These are phyloP conservation scores for Allobates femoralis DNA, from an alignment of 2,797 vertebrate genomes.

Conservation along the genomic window DNA sequence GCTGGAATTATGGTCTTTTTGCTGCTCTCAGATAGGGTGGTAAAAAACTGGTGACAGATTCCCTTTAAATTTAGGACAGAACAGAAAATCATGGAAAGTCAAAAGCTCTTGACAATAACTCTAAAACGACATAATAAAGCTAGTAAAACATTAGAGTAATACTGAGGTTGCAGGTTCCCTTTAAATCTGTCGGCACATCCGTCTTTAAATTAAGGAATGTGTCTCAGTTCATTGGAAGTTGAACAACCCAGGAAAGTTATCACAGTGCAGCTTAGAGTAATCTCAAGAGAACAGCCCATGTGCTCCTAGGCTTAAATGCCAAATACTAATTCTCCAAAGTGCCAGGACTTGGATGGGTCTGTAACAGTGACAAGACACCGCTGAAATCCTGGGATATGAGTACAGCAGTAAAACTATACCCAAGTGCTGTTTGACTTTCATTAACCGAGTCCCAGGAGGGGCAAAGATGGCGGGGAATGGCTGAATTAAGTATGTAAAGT, in stretches of 20 bases:
- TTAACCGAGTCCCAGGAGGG: slow-evolving; percentile 32
- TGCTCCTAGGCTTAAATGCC: background rate
- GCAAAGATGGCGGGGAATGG: background rate
- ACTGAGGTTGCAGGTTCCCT: background rate
- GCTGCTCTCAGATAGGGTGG: no score
- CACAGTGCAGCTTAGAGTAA: background rate
- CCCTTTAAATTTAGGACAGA: background rate
- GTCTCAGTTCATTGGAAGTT: slow-evolving; percentile 6
- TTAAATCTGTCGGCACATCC: background rate
- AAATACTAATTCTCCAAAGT: background rate
- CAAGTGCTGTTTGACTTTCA: slow-evolving; percentile 52
- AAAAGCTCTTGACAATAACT: background rate
- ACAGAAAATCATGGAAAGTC: background rate
- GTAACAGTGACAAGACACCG: background rate
- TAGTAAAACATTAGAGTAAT: background rate
- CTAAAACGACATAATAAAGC: background rate
- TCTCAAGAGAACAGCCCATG: slow-evolving; percentile 8
- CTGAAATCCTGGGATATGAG: background rate
- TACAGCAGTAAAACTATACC: slow-evolving; percentile 10
- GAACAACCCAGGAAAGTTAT: background rate
- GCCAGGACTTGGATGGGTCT: background rate
- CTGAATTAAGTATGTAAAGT: slow-evolving; percentile 41
- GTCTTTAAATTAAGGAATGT: background rate
- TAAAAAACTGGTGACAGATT: no score
- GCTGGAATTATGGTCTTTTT: no score